phyloP scores from a whole-genome alignment of 2,113 vertebrate genomes.

The Pelmatolapia mariae region DNA sequence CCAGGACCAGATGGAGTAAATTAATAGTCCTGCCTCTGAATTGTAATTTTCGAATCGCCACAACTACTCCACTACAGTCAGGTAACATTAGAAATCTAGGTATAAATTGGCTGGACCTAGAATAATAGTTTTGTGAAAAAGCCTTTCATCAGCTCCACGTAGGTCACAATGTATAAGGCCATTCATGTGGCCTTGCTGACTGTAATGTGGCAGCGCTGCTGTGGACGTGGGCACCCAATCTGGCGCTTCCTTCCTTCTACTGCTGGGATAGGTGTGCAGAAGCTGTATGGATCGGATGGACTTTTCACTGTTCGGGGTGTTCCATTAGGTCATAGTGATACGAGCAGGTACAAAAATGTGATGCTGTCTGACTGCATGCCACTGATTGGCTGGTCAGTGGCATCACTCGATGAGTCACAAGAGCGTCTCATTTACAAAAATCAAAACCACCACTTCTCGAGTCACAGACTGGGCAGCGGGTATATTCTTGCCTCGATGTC shows the following conservation, averaged over 20 bases:
- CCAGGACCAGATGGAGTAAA: background rate
- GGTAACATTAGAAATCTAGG: background rate
- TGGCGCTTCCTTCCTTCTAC: background rate
- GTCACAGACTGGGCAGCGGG: background rate
- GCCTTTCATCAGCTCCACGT: background rate
- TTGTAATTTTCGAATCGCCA: fast-evolving
- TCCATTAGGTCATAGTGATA: background rate
- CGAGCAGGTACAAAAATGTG: background rate
- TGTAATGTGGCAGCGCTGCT: background rate
- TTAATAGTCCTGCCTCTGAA: background rate
- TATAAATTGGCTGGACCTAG: fast-evolving
- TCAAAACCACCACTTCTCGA: background rate
- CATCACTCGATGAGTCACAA: background rate
- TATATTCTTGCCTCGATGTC: background rate
- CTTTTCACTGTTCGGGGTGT: background rate
- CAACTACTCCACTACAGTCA: background rate
- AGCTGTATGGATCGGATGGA: background rate
- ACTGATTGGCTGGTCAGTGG: background rate
- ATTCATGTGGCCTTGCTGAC: fast-evolving
- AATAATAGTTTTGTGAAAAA: background rate
- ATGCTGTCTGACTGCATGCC: background rate
- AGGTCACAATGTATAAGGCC: background rate
- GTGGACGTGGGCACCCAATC: background rate
- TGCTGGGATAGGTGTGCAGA: background rate
- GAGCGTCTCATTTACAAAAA: background rate